Evolutionary conservation across 2,797 vertebrate genomes (phyloP), one percentile per base, ranked within the genome.

Genomic region (Clarias fuscus): DNA sequence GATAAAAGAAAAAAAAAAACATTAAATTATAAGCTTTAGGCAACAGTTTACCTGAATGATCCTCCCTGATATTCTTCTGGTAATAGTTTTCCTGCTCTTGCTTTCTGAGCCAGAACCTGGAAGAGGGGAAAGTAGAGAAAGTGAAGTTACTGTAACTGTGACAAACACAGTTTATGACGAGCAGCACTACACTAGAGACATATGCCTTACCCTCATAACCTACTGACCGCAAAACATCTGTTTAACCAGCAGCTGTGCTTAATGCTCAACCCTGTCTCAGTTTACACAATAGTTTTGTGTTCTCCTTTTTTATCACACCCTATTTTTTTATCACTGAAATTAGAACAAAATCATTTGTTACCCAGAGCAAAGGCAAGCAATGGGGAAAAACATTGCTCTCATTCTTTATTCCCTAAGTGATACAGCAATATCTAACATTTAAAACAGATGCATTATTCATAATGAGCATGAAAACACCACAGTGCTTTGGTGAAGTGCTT

Each of bases 31-130:
- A 83, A 72, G 18, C 82, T 22, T 37, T 62, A 17, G 13, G 24
- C 14, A 53, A 53, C 53, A 62, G 64, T 76, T 87, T 96, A 99
- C 98, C 98, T 98, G 92, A 99, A 99, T 72, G 98, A 98, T 86
- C 98, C 98, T 86, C 98, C 98, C 91, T 98, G 97, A 91, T 98
- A 99, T 89, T 99, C 98, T 91, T 99, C 97, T 4, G 98, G 98
- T 87, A 98, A 93, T 82, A 99, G 94, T 89, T 99, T 99, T 86
- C 98, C 98, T 91, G 97, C 97, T 92, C 97, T 95, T 84, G 98
- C 98, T 91, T 97, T 99, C 91, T 98, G 96, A 67, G 98, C 96
- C 82, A 99, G 88, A 33, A 91, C 92, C 98, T 99, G 87, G 40
- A 24, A 62, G 48, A 76, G 7, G 67, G 75, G 82, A 24, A 85